Evolutionary conservation across 2,888 invertebrate genomes (phyloP).

Genomic region (Baccha elongata): DNA sequence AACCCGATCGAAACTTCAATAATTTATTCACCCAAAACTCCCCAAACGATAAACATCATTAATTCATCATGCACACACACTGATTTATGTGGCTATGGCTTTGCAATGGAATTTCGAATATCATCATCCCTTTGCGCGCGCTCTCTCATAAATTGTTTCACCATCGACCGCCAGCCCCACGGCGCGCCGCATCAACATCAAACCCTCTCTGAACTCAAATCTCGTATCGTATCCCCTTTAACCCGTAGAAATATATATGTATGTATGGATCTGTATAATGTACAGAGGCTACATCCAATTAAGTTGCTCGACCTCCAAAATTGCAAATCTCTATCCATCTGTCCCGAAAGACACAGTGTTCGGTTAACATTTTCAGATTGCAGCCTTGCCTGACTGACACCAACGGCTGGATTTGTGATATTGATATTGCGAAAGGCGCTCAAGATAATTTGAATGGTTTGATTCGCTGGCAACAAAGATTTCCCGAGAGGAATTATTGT

Average conservation of each 20-base stretch:
- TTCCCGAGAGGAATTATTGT: no score
- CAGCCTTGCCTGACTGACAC: conserved; percentile 34
- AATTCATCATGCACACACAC: conserved; percentile 62
- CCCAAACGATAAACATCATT: conserved; percentile 67
- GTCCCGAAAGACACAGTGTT: conserved; percentile 69
- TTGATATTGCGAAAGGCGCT: no score
- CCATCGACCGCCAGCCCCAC: background rate
- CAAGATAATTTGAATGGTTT: no score
- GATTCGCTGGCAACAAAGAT: no score
- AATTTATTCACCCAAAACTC: conserved; percentile 66
- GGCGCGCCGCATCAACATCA: background rate
- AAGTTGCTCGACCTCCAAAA: conserved; percentile 72
- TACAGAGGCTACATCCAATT: conserved; percentile 62
- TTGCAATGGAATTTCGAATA: conserved; percentile 23
- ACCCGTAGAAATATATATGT: background rate
- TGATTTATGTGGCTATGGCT: conserved; percentile 38
- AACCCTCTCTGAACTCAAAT: background rate
- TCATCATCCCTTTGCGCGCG: conserved; percentile 7
- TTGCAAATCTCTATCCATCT: conserved; percentile 71
- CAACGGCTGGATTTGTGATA: conserved; percentile 17
- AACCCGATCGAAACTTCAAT: conserved; percentile 59
- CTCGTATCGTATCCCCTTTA: background rate
- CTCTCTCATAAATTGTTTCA: conserved; percentile 55
- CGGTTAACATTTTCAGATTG: conserved; percentile 65
- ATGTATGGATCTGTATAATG: background rate